Evolutionary conservation across 1,140 invertebrate species (phyloP).

Genomic region (Psilanteris sp.): DNA sequence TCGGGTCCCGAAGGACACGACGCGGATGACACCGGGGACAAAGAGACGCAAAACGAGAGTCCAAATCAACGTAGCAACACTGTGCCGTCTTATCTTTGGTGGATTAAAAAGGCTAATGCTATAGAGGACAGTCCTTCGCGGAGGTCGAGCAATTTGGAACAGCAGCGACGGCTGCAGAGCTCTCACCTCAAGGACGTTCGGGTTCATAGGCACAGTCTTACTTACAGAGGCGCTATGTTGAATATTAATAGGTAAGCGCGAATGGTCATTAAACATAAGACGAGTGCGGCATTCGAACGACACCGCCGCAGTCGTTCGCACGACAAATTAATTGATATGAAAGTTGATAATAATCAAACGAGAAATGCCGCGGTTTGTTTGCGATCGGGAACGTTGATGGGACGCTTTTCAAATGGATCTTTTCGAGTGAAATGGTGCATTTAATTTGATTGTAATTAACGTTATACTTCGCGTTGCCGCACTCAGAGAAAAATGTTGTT

Average conservation of each 20-base stretch:
- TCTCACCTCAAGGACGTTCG: slow-evolving; percentile 86
- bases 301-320: too few species aligned
- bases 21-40: slow-evolving; percentile 55
- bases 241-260: slow-evolving; percentile 87
- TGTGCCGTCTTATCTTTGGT: slow-evolving; percentile 81
- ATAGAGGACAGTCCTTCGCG: slow-evolving; percentile 72
- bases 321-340: too few species aligned
- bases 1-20: slow-evolving; percentile 50
- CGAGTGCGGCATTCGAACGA: too few species aligned
- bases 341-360: too few species aligned
- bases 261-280: too few species aligned
- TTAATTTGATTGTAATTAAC: too few species aligned
- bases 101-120: slow-evolving; percentile 78
- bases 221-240: slow-evolving; percentile 91
- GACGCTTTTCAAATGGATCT: too few species aligned
- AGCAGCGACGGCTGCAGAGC: slow-evolving; percentile 79
- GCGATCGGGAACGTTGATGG: too few species aligned
- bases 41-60: slow-evolving; percentile 37
- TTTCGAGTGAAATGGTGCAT: too few species aligned
- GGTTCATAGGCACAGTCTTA: slow-evolving; percentile 87
- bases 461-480: too few species aligned
- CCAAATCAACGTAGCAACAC: slow-evolving; percentile 66
- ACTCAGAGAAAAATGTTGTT: too few species aligned
- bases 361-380: too few species aligned
- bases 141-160: slow-evolving; percentile 74